Conservation (phyloP, 64 coral and sea anemone genomes). For the Anthopleura sola region DNA sequence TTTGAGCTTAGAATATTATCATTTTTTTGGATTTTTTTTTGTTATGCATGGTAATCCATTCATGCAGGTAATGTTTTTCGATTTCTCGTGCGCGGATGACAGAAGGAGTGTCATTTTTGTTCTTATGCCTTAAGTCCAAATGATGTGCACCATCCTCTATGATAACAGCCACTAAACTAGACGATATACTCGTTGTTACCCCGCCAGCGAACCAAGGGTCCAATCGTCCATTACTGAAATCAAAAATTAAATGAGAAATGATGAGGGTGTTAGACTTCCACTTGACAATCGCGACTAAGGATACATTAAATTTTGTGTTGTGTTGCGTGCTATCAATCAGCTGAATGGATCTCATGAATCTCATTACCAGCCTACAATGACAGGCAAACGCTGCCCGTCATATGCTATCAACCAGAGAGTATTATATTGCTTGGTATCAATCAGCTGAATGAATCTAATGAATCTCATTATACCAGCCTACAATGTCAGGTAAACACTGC, state of each 20-base stretch:
- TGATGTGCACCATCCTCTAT: constrained; percentile 94
- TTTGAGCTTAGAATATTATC: background rate
- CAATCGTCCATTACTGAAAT: constrained; percentile 75
- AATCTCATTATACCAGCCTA: background rate
- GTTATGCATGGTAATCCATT: constrained; percentile 65
- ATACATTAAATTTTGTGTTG: too few relatives aligned
- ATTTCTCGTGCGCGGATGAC: constrained; percentile 68
- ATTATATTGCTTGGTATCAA: too few relatives aligned
- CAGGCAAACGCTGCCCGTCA: too few relatives aligned
- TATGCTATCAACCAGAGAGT: too few relatives aligned
- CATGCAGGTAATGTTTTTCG: constrained; percentile 58
- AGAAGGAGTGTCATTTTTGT: constrained; percentile 72
- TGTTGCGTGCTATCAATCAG: too few relatives aligned
- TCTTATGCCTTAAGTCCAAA: constrained; percentile 87
- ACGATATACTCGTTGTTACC: constrained; percentile 62
- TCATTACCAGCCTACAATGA: too few relatives aligned
- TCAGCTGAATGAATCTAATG: too few relatives aligned
- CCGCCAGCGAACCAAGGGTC: constrained; percentile 94
- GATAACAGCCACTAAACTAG: constrained; percentile 75
- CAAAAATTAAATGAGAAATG: background rate
- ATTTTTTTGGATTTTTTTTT: background rate
- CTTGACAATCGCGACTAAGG: too few relatives aligned
- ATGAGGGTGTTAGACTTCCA: too few relatives aligned
- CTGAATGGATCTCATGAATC: too few relatives aligned
- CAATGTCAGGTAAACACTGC: background rate